Base-by-base conservation (phyloP, 2,888 invertebrate species). In the Nomada hirtipes region DNA sequence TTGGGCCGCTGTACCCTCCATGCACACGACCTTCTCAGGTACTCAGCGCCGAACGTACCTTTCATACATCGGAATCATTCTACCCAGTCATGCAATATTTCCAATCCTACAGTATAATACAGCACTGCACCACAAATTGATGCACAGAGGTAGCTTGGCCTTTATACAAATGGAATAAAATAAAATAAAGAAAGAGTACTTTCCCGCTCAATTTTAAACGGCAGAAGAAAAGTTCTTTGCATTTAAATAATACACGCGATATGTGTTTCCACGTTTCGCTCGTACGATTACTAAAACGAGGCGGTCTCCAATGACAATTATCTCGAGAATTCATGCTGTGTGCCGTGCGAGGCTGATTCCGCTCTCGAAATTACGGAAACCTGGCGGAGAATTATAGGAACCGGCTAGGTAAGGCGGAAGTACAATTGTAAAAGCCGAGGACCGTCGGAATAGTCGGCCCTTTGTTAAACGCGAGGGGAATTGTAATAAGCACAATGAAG, bases 401-500 rank as follows among this genome's bases (percentile, higher is more conserved):
- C 36, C 74, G 63, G 65, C 26, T 65, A 69, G 60, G 23, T 47
- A 57, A 23, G 67, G 36, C n/a, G 52, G 20, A 55, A 67, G 68
- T 68, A 68, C 74, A 82, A 77, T 78, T 74, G 64, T 77, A 59
- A 69, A 78, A 77, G 70, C 70, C 59, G 36, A 55, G 73, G 20
- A 60, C 74, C 64, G 53, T 29, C 26, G 71, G 74, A 82, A 82
- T 78, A 67, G 77, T 82, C 78, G 64, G 78, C 52, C 68, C 78
- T 82, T 83, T 83, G 82, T 83, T 82, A 64, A 77, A 75, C 78
- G 61, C 61, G 52, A 71, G 59, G 67, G 52, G 74, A 68, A 47
- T 64, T 63, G 77, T 76, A 82, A 82, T 83, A 82, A 75, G 76
- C 82, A 74, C 74, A 65, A 74, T 78, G 82, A 78, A 74, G 65